These are phyloP conservation scores for Aphrophora alni DNA, from an alignment of 2,888 invertebrate genomes.

Conservation along the genomic window DNA sequence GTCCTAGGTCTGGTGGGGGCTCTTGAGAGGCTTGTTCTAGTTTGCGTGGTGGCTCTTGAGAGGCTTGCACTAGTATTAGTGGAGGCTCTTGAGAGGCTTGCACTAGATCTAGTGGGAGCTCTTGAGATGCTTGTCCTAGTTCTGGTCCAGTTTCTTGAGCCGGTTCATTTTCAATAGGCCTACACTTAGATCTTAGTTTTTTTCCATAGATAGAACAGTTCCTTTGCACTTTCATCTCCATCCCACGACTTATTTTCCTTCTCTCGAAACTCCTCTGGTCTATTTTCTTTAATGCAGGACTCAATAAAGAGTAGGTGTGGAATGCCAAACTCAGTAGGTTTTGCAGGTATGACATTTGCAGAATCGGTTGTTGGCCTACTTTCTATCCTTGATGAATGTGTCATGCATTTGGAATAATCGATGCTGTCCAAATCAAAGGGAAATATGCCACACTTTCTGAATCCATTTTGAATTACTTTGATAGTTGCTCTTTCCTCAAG, in stretches of 20 bases:
- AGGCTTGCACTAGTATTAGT: background rate
- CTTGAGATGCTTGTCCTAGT: slow-evolving; percentile 11
- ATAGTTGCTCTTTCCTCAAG: no score
- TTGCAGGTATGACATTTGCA: no score
- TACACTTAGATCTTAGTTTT: slow-evolving; percentile 11
- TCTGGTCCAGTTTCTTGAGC: slow-evolving; percentile 17
- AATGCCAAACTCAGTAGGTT: no score
- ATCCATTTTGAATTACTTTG: no score
- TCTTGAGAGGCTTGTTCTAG: background rate
- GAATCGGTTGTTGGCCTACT: no score
- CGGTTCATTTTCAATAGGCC: slow-evolving; percentile 9
- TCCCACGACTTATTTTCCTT: background rate
- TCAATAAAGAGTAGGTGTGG: background rate
- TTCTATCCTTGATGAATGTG: no score
- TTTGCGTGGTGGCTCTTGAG: background rate
- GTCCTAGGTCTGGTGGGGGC: no score
- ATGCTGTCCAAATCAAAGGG: no score
- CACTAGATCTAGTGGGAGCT: background rate
- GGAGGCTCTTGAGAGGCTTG: background rate
- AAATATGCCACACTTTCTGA: no score
- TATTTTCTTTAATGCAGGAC: slow-evolving; percentile 4
- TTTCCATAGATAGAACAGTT: slow-evolving; percentile 11
- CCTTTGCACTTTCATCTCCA: slow-evolving; percentile 12
- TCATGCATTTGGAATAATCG: no score
- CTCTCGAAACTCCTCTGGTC: slow-evolving; percentile 10